Percentiles rank a stretch among this genome's conserved stretches.
phyloP scores from a whole-genome alignment of 1,140 invertebrate species.

The Drosophila erecta region DNA sequence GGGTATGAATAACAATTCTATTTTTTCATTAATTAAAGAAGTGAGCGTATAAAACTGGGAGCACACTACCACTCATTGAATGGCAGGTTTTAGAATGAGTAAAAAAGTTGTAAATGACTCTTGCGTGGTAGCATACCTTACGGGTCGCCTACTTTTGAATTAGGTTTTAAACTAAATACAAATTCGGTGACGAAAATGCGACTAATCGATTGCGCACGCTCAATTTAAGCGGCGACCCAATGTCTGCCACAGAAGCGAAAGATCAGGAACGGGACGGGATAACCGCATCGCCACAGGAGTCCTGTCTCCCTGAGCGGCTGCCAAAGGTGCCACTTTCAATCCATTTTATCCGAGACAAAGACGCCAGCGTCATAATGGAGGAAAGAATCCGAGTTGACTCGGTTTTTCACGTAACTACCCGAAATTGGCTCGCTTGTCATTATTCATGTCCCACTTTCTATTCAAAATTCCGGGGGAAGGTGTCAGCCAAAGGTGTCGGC shows the following conservation, averaged over 20 bases:
- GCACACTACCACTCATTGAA: no score
- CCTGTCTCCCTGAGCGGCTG: conserved; percentile 3
- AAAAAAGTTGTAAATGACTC: conserved; percentile 24
- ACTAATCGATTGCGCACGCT: conserved; percentile 74
- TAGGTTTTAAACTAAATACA: conserved; percentile 77
- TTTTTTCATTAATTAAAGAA: no score
- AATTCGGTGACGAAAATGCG: conserved; percentile 71
- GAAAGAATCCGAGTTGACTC: conserved; percentile 33
- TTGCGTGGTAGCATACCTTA: conserved; percentile 50
- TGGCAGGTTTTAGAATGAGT: conserved; percentile 32
- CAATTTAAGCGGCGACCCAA: conserved; percentile 69
- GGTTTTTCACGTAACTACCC: conserved; percentile 72
- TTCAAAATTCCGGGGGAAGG: conserved; percentile 66
- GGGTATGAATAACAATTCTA: no score
- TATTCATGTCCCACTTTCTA: conserved; percentile 78
- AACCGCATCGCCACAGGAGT: conserved; percentile 52
- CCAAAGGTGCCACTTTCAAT: conserved; percentile 32
- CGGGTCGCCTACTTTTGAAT: conserved; percentile 50
- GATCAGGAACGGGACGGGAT: conserved; percentile 17
- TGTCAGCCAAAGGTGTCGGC: conserved; percentile 74
- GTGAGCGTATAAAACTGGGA: no score
- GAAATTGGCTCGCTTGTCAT: conserved; percentile 80
- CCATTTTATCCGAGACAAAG: conserved; percentile 44
- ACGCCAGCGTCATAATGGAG: conserved; percentile 46
- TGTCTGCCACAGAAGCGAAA: conserved; percentile 44